A percentile compares a stretch with the other conserved stretches of the same genome.
Conservation (phyloP, 2,113 vertebrate species). For the Oreochromis spilurus region DNA sequence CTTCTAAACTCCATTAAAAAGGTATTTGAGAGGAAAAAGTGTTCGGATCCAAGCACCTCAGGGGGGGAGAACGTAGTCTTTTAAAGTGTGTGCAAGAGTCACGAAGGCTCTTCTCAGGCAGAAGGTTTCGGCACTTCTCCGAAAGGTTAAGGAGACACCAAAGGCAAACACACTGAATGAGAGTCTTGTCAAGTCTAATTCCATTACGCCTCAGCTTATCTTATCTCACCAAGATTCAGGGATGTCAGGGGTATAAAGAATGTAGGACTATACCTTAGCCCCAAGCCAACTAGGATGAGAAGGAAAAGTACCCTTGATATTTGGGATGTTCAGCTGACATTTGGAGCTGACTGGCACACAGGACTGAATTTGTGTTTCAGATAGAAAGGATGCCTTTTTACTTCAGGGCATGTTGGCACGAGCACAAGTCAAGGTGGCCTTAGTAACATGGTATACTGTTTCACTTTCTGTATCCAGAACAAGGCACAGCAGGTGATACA, state of each 20-base stretch:
- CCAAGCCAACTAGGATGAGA: slow-evolving; percentile 54
- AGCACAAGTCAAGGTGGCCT: slow-evolving; percentile 21
- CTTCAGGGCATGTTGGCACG: slow-evolving; percentile 38
- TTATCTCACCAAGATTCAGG: slow-evolving; percentile 65
- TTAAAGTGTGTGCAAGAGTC: slow-evolving; percentile 58
- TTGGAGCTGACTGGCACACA: slow-evolving; percentile 43
- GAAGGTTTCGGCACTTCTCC: slow-evolving; percentile 51
- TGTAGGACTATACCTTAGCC: slow-evolving; percentile 47
- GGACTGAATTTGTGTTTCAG: slow-evolving; percentile 32
- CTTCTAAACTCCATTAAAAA: slow-evolving; percentile 78
- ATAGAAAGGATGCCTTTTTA: slow-evolving; percentile 32
- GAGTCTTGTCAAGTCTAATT: slow-evolving; percentile 70
- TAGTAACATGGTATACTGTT: background rate
- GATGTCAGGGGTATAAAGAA: slow-evolving; percentile 62
- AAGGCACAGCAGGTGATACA: slow-evolving; percentile 9
- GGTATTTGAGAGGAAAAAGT: slow-evolving; percentile 71
- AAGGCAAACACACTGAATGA: slow-evolving; percentile 70
- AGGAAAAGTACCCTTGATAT: slow-evolving; percentile 56
- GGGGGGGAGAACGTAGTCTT: slow-evolving; percentile 50
- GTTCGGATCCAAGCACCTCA: slow-evolving; percentile 55
- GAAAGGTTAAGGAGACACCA: slow-evolving; percentile 74
- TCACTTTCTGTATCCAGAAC: background rate
- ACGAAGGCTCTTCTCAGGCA: slow-evolving; percentile 55
- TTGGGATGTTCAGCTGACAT: slow-evolving; percentile 64
- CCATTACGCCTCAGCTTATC: slow-evolving; percentile 62